phyloP scores from a whole-genome alignment of 2,888 invertebrate species.

The Sinotaia quadrata region DNA sequence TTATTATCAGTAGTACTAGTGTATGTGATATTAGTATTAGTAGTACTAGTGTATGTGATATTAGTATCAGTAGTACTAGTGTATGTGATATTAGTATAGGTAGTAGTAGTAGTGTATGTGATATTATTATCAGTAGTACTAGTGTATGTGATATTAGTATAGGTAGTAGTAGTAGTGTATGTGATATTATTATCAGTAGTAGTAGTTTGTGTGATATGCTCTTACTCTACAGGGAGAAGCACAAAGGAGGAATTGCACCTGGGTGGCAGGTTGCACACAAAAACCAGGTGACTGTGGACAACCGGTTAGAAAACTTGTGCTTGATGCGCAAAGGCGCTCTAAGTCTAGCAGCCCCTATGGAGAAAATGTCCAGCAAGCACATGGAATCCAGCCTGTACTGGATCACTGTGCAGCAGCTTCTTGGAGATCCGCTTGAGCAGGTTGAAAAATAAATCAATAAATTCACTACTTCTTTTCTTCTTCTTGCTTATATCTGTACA shows the following conservation, averaged over 20 bases:
- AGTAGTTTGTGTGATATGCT: too few species aligned
- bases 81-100: too few species aligned
- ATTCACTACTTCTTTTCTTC: background rate
- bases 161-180: too few species aligned
- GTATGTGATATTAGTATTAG: too few species aligned
- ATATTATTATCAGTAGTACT: too few species aligned
- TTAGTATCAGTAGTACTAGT: too few species aligned
- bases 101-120: too few species aligned
- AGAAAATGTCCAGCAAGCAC: constrained; percentile 62
- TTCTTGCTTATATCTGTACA: background rate
- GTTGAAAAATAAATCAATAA: too few species aligned
- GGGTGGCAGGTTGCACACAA: constrained; percentile 74
- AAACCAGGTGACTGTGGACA: constrained; percentile 75
- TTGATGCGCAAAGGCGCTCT: constrained; percentile 59
- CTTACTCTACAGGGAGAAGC: constrained; percentile 72
- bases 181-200: too few species aligned
- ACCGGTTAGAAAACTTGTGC: constrained; percentile 74
- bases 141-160: too few species aligned
- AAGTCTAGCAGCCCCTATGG: constrained; percentile 22
- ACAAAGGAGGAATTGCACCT: constrained; percentile 74
- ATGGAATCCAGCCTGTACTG: constrained; percentile 74
- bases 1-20: too few species aligned
- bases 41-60: too few species aligned
- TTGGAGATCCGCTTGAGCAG: constrained; percentile 70
- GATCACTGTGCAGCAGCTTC: constrained; percentile 74